Percentiles rank a stretch among this genome's conserved stretches.
Evolutionary conservation across 2,888 invertebrate genomes (phyloP).

Genomic region (Rhaphigaster nebulosa): DNA sequence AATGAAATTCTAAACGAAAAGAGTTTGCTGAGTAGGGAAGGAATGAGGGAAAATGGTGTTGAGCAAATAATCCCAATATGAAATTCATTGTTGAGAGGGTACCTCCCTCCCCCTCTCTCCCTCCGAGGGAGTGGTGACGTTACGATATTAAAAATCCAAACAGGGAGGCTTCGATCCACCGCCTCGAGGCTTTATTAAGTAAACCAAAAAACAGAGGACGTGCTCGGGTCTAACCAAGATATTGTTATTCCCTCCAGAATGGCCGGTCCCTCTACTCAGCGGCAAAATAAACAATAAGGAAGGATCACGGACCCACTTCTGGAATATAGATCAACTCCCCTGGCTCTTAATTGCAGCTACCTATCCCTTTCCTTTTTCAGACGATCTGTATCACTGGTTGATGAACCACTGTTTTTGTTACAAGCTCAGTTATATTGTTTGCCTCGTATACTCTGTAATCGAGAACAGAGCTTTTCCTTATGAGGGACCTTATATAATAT

Average conservation of each 20-base stretch:
- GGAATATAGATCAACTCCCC: not conserved
- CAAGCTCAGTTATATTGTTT: not conserved
- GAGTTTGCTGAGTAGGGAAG: not conserved
- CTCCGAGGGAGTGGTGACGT: not conserved
- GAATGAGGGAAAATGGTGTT: conserved; percentile 31
- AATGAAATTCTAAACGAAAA: not conserved
- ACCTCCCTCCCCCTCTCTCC: not conserved
- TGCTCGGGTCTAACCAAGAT: conserved; percentile 37
- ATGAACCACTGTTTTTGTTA: not conserved
- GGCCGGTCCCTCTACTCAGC: conserved; percentile 17
- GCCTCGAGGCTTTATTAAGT: conserved; percentile 31
- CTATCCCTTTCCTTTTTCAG: not conserved
- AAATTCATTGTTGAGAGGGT: conserved; percentile 39
- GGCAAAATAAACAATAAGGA: conserved; percentile 23
- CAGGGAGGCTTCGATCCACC: conserved; percentile 44
- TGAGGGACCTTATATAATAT: not conserved
- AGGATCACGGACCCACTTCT: not conserved
- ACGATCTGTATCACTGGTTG: not conserved
- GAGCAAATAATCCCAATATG: conserved; percentile 44
- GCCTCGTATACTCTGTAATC: not conserved
- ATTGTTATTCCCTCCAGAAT: conserved; percentile 32
- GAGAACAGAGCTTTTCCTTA: not conserved
- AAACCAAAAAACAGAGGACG: conserved; percentile 45
- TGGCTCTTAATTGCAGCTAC: not conserved
- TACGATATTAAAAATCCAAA: conserved; percentile 46